Evolutionary conservation across 2,888 invertebrate genomes (phyloP).

Genomic region (Noctua janthe): DNA sequence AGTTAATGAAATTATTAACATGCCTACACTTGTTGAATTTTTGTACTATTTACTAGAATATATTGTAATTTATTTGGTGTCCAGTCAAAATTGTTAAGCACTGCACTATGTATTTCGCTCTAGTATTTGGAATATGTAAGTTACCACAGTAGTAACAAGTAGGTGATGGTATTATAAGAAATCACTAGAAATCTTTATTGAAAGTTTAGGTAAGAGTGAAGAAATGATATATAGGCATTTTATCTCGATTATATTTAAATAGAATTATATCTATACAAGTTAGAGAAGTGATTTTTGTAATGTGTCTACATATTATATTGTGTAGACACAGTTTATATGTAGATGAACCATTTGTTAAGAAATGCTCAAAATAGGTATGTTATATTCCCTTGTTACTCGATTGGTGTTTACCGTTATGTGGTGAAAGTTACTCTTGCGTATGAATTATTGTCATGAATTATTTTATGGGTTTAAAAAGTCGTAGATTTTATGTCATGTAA

Average conservation of each 20-base stretch:
- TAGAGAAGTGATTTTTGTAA: conserved; percentile 56
- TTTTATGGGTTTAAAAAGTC: conserved; percentile 75
- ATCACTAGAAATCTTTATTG: conserved; percentile 55
- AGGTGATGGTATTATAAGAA: conserved; percentile 69
- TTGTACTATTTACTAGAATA: conserved; percentile 56
- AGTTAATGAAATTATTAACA: conserved; percentile 56
- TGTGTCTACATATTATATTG: conserved; percentile 51
- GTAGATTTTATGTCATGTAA: conserved; percentile 66
- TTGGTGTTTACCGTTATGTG: conserved; percentile 77
- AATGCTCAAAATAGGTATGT: conserved; percentile 84
- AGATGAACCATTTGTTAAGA: conserved; percentile 61
- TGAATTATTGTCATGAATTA: conserved; percentile 69
- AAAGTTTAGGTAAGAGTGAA: conserved; percentile 48
- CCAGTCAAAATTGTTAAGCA: conserved; percentile 52
- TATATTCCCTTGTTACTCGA: conserved; percentile 78
- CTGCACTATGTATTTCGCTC: conserved; percentile 41
- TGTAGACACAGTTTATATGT: conserved; percentile 43
- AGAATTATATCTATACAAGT: conserved; percentile 56
- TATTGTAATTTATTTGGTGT: conserved; percentile 59
- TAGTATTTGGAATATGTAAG: conserved; percentile 61
- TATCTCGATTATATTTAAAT: conserved; percentile 67
- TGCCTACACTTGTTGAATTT: conserved; percentile 58
- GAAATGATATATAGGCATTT: conserved; percentile 68
- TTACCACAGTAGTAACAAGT: conserved; percentile 65
- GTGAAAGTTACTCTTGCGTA: conserved; percentile 82